Conservation (phyloP, 2,888 invertebrate species). For the Azorinus chamasolen region DNA sequence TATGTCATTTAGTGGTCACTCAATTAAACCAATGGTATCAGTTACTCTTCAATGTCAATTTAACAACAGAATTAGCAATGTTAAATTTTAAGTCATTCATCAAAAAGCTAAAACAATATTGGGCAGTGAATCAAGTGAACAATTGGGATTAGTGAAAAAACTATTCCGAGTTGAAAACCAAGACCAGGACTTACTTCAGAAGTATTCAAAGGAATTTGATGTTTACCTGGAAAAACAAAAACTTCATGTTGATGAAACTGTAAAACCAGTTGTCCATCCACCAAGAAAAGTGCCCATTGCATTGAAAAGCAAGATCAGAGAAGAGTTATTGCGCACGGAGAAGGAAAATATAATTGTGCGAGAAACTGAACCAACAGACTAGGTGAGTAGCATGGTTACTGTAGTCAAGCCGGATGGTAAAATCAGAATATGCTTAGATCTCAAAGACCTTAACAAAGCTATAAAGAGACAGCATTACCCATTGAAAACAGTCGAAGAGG, state of each 20-base stretch:
- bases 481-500: slow-evolving; percentile 51
- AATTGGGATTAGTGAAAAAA: background rate
- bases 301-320: slow-evolving; percentile 38
- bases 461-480: slow-evolving; percentile 45
- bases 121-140: no score
- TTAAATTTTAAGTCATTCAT: no score
- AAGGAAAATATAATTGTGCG: slow-evolving; percentile 29
- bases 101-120: background rate
- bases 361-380: slow-evolving; percentile 52
- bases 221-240: slow-evolving; percentile 29
- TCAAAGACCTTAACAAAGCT: slow-evolving; percentile 46
- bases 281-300: slow-evolving; percentile 42
- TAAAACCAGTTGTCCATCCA: slow-evolving; percentile 48
- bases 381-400: slow-evolving; percentile 47
- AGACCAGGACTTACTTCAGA: no score
- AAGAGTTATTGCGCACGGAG: slow-evolving; percentile 45
- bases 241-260: slow-evolving; percentile 19
- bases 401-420: slow-evolving; percentile 36
- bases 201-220: slow-evolving; percentile 30
- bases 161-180: background rate
- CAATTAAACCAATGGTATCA: background rate
- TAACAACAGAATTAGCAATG: no score
- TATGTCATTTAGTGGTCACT: slow-evolving; percentile 1
- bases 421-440: slow-evolving; percentile 40
- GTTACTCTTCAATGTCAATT: background rate